Conservation (phyloP, 2,888 invertebrate genomes). For the Perizoma flavofasciatum region DNA sequence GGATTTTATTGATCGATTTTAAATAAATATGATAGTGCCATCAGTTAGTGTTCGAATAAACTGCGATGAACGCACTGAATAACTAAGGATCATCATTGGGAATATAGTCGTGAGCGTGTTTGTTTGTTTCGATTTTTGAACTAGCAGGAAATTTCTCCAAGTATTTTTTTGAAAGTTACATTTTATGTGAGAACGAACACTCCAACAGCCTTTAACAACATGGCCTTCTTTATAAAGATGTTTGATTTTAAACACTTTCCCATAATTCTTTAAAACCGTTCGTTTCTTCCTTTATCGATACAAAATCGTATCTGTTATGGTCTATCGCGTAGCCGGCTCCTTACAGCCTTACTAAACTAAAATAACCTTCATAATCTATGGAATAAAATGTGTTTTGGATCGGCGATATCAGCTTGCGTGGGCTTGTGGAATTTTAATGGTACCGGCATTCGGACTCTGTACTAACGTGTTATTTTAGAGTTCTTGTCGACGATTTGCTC, state of each 20-base stretch:
- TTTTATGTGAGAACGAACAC: too few relatives aligned
- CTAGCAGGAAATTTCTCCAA: too few relatives aligned
- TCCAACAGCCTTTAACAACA: too few relatives aligned
- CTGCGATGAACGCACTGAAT: too few relatives aligned
- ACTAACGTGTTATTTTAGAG: slow-evolving; percentile 43
- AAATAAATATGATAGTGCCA: too few relatives aligned
- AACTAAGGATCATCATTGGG: too few relatives aligned
- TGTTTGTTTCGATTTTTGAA: too few relatives aligned
- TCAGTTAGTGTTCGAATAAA: too few relatives aligned
- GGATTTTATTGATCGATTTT: too few relatives aligned
- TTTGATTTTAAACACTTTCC: too few relatives aligned
- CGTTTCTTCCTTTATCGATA: slow-evolving; percentile 45
- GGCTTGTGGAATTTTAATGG: slow-evolving; percentile 66
- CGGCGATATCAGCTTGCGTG: slow-evolving; percentile 47
- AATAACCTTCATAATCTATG: slow-evolving; percentile 36
- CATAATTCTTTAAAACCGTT: slow-evolving; percentile 24
- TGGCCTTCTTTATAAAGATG: slow-evolving; percentile 15
- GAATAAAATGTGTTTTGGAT: slow-evolving; percentile 48
- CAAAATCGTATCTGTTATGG: slow-evolving; percentile 48
- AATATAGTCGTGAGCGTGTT: too few relatives aligned
- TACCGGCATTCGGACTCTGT: slow-evolving; percentile 39
- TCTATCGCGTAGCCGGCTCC: slow-evolving; percentile 45
- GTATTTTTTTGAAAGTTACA: too few relatives aligned
- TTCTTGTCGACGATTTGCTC: slow-evolving; percentile 32
- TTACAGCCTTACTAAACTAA: slow-evolving; percentile 22